phyloP scores from a whole-genome alignment of 2,797 vertebrate genomes.

The Crax fasciolata region DNA sequence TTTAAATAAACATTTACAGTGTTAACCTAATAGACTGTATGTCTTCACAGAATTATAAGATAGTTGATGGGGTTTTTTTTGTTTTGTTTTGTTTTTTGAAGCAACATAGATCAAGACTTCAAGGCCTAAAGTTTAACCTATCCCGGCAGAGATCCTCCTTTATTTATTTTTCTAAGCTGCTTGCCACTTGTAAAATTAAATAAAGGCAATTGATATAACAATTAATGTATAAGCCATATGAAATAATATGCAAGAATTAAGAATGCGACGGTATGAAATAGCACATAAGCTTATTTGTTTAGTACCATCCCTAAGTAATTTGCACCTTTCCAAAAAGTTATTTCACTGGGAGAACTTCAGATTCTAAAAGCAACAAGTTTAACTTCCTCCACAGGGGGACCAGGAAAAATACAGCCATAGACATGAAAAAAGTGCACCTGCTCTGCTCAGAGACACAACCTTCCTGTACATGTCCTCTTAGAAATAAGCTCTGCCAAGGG shows the following conservation, averaged over 20 bases:
- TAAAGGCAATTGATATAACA: slow-evolving; percentile 40
- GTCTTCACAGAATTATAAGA: background rate
- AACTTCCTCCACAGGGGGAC: slow-evolving; percentile 61
- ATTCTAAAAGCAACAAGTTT: slow-evolving; percentile 42
- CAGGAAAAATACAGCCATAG: slow-evolving; percentile 58
- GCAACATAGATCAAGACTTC: background rate
- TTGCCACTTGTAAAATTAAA: slow-evolving; percentile 33
- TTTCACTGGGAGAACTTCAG: slow-evolving; percentile 29
- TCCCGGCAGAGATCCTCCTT: background rate
- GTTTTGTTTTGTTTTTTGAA: background rate
- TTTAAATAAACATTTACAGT: slow-evolving; percentile 55
- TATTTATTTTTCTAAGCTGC: slow-evolving; percentile 7
- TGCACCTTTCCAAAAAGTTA: slow-evolving; percentile 47
- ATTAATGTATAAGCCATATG: background rate
- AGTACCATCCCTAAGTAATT: slow-evolving; percentile 13
- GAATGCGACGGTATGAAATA: background rate
- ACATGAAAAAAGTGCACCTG: slow-evolving; percentile 11
- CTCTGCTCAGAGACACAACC: background rate
- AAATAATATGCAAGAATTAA: slow-evolving; percentile 17
- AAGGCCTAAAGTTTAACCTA: background rate
- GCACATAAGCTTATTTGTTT: background rate
- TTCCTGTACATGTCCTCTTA: background rate
- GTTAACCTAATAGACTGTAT: slow-evolving; percentile 6
- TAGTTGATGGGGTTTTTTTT: background rate
- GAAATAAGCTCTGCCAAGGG: background rate